phyloP scores from a whole-genome alignment of 2,797 vertebrate species.

The Lutjanus campechanus region DNA sequence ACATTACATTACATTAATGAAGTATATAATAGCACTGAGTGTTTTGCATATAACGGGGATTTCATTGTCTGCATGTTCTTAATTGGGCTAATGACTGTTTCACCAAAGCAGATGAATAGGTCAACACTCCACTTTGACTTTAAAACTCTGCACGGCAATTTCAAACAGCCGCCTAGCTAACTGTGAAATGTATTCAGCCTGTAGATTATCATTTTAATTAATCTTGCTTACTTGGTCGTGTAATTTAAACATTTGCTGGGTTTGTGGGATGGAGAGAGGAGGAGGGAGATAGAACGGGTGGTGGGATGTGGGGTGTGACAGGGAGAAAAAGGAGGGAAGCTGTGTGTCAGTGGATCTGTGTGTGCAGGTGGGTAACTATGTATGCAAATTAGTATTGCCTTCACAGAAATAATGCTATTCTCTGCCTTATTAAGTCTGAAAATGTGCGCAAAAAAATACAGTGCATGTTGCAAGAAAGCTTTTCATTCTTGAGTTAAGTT shows the following conservation, averaged over 20 bases:
- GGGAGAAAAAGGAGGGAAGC: slow-evolving; percentile 42
- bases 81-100: slow-evolving; percentile 78
- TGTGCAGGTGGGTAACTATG: slow-evolving; percentile 37
- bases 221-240: slow-evolving; percentile 89
- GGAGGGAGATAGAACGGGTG: slow-evolving; percentile 48
- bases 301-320: slow-evolving; percentile 58
- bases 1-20: slow-evolving; percentile 55
- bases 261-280: slow-evolving; percentile 68
- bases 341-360: slow-evolving; percentile 53
- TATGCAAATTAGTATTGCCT: slow-evolving; percentile 64
- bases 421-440: slow-evolving; percentile 49
- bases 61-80: slow-evolving; percentile 62
- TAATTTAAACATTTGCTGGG: slow-evolving; percentile 88
- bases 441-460: slow-evolving; percentile 20
- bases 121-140: slow-evolving; percentile 75
- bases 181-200: slow-evolving; percentile 83
- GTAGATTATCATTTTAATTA: slow-evolving; percentile 89
- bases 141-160: slow-evolving; percentile 74
- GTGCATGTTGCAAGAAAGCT: not conserved
- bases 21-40: slow-evolving; percentile 42
- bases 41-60: slow-evolving; percentile 58
- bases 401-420: slow-evolving; percentile 43
- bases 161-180: slow-evolving; percentile 77
- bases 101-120: slow-evolving; percentile 70
- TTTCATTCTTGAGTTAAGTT: not conserved